Evolutionary conservation across 1,140 invertebrate genomes (phyloP), one percentile per base, ranked within the genome.

Genomic region (Ctenoplectra terminalis): DNA sequence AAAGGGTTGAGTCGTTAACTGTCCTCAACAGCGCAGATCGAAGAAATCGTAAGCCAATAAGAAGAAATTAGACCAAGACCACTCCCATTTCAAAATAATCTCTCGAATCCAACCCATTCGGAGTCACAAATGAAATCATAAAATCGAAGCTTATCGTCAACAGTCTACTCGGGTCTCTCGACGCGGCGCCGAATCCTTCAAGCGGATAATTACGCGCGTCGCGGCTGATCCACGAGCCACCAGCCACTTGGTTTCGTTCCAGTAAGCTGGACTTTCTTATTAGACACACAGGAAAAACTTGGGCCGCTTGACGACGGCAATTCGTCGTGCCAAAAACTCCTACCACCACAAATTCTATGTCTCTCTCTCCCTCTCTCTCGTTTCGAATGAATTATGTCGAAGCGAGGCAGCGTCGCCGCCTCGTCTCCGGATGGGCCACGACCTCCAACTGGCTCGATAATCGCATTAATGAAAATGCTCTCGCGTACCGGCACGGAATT

Each of bases 241-340:
- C 81, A 56, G 72, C 77, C 80, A 83, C 84, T 87, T 87, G 84
- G 85, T 87, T 74, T 82, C 80, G 80, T 86, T 86, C 70, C 84
- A 83, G 84, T 82, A 71, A 87, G 46, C 82, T 17, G 31, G 63
- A 82, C 78, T 70, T 64, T 71, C 80, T 69, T 84, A 77, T 85
- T 80, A 84, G 50, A 29, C 11, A 23, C 26, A 37, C 11, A 15
- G 46, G 2, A 15, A 15, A 69, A 50, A 83, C 69, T 72, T 81
- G 31, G 54, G 23, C 20, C 34, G 31, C 56, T 48, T 31, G 29
- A 23, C 20, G 20, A 37, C 23, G 67, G 74, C 64, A 17, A 26
- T 46, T 37, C 46, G 40, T 61, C 54, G 77, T 58, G 83, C 84
- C 78, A 82, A 82, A 81, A 81, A 85, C 66, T 73, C 71, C 73